Conservation (phyloP, 2,797 vertebrate species). For the Tamandua tetradactyla region DNA sequence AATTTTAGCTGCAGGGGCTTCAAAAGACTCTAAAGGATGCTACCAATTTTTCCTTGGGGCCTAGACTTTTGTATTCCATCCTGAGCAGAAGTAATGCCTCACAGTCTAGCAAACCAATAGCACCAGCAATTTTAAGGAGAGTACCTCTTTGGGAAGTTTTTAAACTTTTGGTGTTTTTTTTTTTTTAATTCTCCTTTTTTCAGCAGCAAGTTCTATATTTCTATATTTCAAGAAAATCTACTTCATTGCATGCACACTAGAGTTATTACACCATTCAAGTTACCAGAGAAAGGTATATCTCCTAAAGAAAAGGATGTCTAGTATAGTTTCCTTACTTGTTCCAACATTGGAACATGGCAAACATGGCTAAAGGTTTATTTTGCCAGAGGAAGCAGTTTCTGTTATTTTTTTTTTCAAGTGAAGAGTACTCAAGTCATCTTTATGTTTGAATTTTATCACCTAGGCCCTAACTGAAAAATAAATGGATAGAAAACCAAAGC, state of each 20-base stretch:
- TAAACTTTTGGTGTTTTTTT: slow-evolving; percentile 1
- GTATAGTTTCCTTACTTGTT: not conserved
- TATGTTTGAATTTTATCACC: not conserved
- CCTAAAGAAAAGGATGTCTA: not conserved
- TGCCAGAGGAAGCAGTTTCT: not conserved
- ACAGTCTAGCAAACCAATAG: slow-evolving; percentile 62
- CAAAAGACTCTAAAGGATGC: slow-evolving; percentile 80
- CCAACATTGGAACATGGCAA: not conserved
- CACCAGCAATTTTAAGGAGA: slow-evolving; percentile 68
- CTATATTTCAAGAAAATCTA: slow-evolving; percentile 74
- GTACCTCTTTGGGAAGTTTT: slow-evolving; percentile 68
- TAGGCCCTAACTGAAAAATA: not conserved
- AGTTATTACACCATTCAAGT: not conserved
- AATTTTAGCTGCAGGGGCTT: slow-evolving; percentile 83
- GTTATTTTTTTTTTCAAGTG: not conserved
- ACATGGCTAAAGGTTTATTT: not conserved
- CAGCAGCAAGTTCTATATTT: slow-evolving; percentile 80
- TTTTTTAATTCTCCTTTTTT: slow-evolving; percentile 73
- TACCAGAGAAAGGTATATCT: not conserved
- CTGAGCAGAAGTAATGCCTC: slow-evolving; percentile 72
- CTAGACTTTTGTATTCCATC: slow-evolving; percentile 71
- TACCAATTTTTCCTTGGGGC: slow-evolving; percentile 70
- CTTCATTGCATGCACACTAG: slow-evolving; percentile 13
- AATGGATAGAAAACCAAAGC: not conserved
- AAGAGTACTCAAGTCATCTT: not conserved